phyloP scores from a whole-genome alignment of 2,113 vertebrate species.

The Daboia siamensis region DNA sequence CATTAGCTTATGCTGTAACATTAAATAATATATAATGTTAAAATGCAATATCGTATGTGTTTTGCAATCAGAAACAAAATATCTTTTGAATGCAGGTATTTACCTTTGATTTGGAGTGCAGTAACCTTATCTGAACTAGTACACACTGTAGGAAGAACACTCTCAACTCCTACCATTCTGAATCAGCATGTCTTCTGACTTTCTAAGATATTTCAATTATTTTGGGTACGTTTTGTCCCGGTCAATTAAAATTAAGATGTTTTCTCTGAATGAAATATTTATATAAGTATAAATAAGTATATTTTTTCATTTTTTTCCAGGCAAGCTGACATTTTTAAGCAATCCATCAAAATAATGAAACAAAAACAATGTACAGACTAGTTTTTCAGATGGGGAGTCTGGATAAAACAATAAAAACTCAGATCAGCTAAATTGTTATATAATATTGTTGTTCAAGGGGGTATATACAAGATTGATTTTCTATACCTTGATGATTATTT shows the following conservation, averaged over 20 bases:
- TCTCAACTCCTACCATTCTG: constrained; percentile 12
- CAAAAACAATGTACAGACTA: neutral
- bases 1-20: constrained; percentile 7
- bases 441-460: neutral
- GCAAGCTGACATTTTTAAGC: neutral
- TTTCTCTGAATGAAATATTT: neutral
- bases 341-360: constrained; percentile 10
- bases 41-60: constrained; percentile 1
- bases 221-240: constrained; percentile 45
- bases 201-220: constrained; percentile 23
- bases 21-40: neutral
- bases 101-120: neutral
- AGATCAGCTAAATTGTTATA: neutral
- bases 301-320: neutral
- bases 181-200: constrained; percentile 38
- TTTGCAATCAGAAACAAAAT: constrained; percentile 5
- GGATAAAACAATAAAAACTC: neutral
- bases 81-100: neutral
- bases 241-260: constrained; percentile 13
- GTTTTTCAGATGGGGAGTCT: neutral
- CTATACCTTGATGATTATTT: neutral
- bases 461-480: neutral
- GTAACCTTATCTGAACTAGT: constrained; percentile 22
- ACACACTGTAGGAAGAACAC: neutral
- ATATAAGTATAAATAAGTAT: neutral